Evolutionary conservation across 2,797 vertebrate species (phyloP).

Genomic region (Pagetopsis macropterus): DNA sequence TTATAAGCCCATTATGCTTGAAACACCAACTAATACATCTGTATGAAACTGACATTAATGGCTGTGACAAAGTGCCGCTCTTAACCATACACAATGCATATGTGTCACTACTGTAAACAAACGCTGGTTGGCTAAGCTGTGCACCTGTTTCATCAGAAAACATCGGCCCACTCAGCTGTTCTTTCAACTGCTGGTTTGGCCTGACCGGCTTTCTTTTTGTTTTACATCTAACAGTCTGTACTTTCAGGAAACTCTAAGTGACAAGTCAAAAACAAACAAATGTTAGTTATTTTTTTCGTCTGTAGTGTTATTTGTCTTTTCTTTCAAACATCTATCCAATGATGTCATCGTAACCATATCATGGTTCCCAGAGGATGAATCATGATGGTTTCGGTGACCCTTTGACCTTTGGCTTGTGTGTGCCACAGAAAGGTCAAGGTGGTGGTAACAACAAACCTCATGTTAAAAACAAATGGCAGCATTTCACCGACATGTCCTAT

Average conservation of each 20-base stretch:
- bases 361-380: conserved; percentile 13
- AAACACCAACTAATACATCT: conserved; percentile 26
- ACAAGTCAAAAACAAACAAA: conserved; percentile 68
- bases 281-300: conserved; percentile 40
- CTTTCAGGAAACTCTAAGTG: conserved; percentile 60
- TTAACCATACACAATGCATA: conserved; percentile 10
- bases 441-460: not conserved
- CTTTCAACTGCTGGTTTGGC: conserved; percentile 10
- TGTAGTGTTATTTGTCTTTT: not conserved
- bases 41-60: conserved; percentile 29
- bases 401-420: not conserved
- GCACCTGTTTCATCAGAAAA: conserved; percentile 56
- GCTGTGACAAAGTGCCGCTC: conserved; percentile 16
- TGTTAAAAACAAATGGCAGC: not conserved
- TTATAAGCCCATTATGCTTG: conserved; percentile 28
- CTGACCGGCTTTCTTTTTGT: conserved; percentile 17
- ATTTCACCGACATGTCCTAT: not conserved
- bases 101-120: conserved; percentile 56
- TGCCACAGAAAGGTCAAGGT: not conserved
- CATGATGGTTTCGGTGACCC: not conserved
- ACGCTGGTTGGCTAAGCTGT: conserved; percentile 31
- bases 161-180: conserved; percentile 46
- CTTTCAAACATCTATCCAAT: not conserved
- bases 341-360: not conserved
- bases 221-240: conserved; percentile 58